Base-by-base conservation (phyloP, 2,888 invertebrate genomes). In the Chymomyza caudatula region DNA sequence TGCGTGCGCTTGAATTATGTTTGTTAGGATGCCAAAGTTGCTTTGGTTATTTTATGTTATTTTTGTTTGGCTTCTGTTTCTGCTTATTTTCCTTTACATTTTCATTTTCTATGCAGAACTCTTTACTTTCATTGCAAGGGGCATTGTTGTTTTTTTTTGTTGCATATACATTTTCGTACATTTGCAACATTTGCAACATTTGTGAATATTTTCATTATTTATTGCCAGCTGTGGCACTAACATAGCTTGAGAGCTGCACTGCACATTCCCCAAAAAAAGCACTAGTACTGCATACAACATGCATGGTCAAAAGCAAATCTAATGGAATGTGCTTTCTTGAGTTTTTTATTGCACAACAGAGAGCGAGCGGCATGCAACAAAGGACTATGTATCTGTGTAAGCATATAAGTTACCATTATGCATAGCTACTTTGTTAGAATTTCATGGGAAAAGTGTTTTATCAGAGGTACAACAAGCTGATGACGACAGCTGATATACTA, bases 311-410 rank as follows among this genome's bases (percentile, higher is more conserved):
- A 37, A 37, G 69, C 68, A 83, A 83, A 79, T 81, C 77, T 72
- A 81, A 70, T 72, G 79, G 83, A 79, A 81, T 81, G 77, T 83
- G 69, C 61, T 76, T 71, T 60, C 81, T 77, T 69, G 72, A 75
- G 69, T 83, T 77, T 85, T 83, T 81, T 81, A 83, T 85, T 77
- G 69, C 76, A 57, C 86, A 75, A 67, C 69, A 56, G 80, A 79
- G 85, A 83, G 65, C 20, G 63, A n/a, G 60, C n/a, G n/a, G n/a
- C n/a, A 56, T 6, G 20, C 29, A 37, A 11, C 29, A 37, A 37
- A 37, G 29, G 29, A 37, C 29, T 37, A 8, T 37, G 29, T 37
- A 13, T 37, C 29, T 37, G 11, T 11, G 29, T 37, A 44, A 51
- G 25, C 29, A 37, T 37, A 37, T 37, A 37, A 37, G 29, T 37